Base-by-base conservation (phyloP, 2,888 invertebrate species). In the Drosophila lutescens region DNA sequence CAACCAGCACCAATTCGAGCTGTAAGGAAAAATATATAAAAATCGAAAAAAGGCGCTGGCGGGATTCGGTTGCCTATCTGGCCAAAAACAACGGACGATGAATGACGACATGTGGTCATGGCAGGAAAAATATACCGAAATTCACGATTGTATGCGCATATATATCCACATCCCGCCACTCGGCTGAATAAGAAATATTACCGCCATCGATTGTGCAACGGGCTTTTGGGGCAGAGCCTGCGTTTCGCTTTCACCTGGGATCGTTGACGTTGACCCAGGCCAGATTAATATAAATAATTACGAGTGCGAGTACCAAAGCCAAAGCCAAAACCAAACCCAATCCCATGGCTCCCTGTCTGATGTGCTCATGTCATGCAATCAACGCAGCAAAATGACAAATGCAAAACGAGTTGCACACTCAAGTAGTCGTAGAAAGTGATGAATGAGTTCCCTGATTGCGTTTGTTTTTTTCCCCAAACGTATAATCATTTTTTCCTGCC, bases 261-360 rank as follows among this genome's bases (percentile, higher is more conserved):
- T 74, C 68, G 68, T 46, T 71, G 71, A 49, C 68, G 75, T 49
- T 83, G 88, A 89, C 89, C 84, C 87, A 53, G 86, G 63, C 41
- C 89, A 86, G 89, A 81, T 85, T 89, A 89, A 87, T 82, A 89
- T 81, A 81, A 89, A 85, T 89, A 85, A 89, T 85, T 84, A 85
- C 80, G 75, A 75, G 63, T 74, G 62, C 83, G 57, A 54, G 30
- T 41, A 20, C 47, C 7, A 26, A 4, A 3, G 6, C 5, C 23
- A 26, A 26, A 46, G 38, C 49, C 34, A 20, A 44, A 12, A 44
- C 58, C 76, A 62, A 51, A 2, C 51, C 49, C 55, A 66, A 43
- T 12, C 60, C 43, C 78, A 61, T 26, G 36, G 40, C 32, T 50
- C 13, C 38, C 73, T 58, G 82, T 61, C 76, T 84, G 88, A 89